phyloP scores from a whole-genome alignment of 2,113 vertebrate genomes.

The Phocoena sinus region DNA sequence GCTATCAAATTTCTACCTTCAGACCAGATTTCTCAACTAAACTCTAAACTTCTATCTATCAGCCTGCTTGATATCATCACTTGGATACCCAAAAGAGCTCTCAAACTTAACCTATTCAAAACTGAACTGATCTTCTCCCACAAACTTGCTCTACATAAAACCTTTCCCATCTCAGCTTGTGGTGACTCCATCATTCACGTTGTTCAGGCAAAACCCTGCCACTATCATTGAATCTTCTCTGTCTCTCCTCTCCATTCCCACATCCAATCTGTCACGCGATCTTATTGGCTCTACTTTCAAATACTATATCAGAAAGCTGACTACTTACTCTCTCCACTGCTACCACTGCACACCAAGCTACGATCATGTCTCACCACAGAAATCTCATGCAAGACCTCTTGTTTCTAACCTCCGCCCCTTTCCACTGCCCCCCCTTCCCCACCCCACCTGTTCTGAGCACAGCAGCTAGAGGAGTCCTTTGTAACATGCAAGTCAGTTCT shows the following conservation, averaged over 20 bases:
- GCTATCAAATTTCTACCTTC: neutral
- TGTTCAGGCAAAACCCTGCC: neutral
- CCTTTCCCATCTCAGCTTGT: neutral
- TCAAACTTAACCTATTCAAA: neutral
- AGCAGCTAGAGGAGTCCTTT: neutral
- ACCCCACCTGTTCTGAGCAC: neutral
- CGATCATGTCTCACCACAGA: neutral
- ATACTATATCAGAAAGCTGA: neutral
- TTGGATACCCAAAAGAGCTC: neutral
- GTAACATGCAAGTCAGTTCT: neutral
- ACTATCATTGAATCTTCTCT: neutral
- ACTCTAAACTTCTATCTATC: neutral
- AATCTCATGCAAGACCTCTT: neutral
- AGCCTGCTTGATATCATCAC: neutral
- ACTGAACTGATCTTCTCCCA: neutral
- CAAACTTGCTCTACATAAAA: neutral
- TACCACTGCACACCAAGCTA: neutral
- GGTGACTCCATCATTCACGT: neutral
- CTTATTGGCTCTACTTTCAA: neutral
- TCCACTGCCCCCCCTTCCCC: neutral
- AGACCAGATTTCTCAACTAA: neutral
- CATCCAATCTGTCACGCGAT: neutral
- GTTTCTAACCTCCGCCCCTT: neutral
- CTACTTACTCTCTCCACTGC: neutral
- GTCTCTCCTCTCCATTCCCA: neutral